Percentiles rank a stretch among this genome's conserved stretches.
Evolutionary conservation across 92 coral and sea anemone species (phyloP).

Genomic region (Porites lobata): DNA sequence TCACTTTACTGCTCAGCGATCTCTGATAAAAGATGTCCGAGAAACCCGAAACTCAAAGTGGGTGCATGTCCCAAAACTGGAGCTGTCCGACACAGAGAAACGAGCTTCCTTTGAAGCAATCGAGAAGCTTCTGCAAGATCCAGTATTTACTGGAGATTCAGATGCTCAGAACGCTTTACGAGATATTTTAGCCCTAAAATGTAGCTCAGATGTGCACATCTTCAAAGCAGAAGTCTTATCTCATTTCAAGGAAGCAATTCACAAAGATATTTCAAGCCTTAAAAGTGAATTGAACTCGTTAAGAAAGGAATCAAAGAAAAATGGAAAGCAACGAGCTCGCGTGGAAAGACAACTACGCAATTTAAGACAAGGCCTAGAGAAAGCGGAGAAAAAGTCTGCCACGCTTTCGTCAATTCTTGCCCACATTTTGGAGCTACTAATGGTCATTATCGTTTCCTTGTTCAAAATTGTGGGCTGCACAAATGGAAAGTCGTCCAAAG

Average conservation of each 20-base stretch:
- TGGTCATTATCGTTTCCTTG: no score
- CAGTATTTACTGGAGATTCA: constrained; percentile 67
- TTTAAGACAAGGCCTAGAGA: not conserved
- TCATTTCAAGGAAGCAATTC: constrained; percentile 27
- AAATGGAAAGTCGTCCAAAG: no score
- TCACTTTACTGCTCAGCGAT: constrained; percentile 64
- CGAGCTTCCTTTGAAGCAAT: constrained; percentile 75
- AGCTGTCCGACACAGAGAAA: constrained; percentile 64
- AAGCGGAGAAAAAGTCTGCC: not conserved
- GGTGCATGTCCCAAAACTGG: constrained; percentile 82
- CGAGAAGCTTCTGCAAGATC: constrained; percentile 72
- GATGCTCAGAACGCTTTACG: constrained; percentile 57
- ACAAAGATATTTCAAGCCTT: not conserved
- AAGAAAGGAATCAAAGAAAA: constrained; percentile 24
- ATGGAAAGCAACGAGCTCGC: constrained; percentile 20
- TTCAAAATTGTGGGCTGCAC: no score
- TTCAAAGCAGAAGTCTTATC: constrained; percentile 16
- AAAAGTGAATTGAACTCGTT: constrained; percentile 8
- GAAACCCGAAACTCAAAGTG: constrained; percentile 75
- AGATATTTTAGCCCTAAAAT: constrained; percentile 30
- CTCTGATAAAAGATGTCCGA: constrained; percentile 70
- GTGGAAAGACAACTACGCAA: constrained; percentile 22
- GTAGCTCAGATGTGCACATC: constrained; percentile 14
- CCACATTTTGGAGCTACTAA: no score
- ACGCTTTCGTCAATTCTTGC: no score